Evolutionary conservation across 1,140 invertebrate genomes (phyloP).

Genomic region (Pseudomyrmex pallidus): DNA sequence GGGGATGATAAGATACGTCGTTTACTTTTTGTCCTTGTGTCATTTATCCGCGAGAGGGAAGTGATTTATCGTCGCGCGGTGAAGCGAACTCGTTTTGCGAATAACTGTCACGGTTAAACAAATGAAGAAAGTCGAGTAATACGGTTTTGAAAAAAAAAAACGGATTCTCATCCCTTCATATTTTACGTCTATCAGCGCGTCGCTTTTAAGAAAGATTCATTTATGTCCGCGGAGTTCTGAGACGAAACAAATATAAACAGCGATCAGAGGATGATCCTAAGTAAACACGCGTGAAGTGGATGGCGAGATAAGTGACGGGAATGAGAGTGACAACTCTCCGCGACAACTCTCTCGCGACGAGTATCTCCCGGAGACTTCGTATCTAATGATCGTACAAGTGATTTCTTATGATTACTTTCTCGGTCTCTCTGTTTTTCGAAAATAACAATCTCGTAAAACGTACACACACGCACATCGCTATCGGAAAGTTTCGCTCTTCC

Average conservation of each 20-base stretch:
- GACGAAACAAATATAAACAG: conserved; percentile 67
- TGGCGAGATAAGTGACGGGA: conserved; percentile 52
- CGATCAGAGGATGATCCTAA: conserved; percentile 66
- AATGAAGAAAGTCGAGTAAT: neutral
- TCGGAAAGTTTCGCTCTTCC: too few species aligned
- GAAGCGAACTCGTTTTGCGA: neutral
- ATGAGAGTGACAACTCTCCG: conserved; percentile 61
- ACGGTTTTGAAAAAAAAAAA: neutral
- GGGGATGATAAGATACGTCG: neutral
- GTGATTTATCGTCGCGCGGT: neutral
- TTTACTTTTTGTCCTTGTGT: neutral
- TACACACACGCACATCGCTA: too few species aligned
- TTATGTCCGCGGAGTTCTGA: conserved; percentile 10
- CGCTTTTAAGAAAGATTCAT: conserved; percentile 40
- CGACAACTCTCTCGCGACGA: conserved; percentile 21
- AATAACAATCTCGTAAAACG: too few species aligned
- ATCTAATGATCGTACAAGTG: neutral
- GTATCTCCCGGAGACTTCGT: neutral
- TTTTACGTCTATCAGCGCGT: conserved; percentile 29
- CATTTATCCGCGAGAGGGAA: neutral
- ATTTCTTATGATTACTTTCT: neutral
- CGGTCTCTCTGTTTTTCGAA: too few species aligned
- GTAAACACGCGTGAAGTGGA: conserved; percentile 56
- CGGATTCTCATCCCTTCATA: too few species aligned
- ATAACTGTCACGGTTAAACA: neutral